A percentile compares a stretch with the other conserved stretches of the same genome.
phyloP scores from a whole-genome alignment of 2,888 invertebrate species.

The Drepana falcataria region DNA sequence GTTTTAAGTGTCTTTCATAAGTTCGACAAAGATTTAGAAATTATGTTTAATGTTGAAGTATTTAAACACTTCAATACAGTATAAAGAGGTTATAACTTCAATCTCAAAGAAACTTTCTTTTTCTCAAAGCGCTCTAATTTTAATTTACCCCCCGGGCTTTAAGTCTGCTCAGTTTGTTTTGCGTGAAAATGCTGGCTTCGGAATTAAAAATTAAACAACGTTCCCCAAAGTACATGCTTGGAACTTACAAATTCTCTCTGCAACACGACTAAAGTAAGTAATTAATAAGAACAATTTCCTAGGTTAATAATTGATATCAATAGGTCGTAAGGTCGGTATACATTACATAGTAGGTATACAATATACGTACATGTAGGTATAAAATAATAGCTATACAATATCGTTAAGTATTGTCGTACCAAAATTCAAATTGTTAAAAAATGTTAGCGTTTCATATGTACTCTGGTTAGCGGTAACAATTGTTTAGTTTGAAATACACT shows the following conservation, averaged over 20 bases:
- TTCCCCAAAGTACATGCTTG: background rate
- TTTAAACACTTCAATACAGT: background rate
- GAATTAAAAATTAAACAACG: background rate
- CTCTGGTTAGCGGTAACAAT: too few relatives aligned
- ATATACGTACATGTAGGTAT: too few relatives aligned
- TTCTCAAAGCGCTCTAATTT: background rate
- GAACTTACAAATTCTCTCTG: background rate
- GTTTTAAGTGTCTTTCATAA: background rate
- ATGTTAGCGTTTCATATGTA: too few relatives aligned
- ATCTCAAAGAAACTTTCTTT: background rate
- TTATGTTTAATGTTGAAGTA: background rate
- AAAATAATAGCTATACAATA: too few relatives aligned
- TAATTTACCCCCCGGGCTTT: background rate
- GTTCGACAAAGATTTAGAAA: background rate
- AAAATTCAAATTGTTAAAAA: too few relatives aligned
- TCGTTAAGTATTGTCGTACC: too few relatives aligned
- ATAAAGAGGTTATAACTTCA: background rate
- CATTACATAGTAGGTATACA: too few relatives aligned
- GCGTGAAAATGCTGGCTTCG: background rate
- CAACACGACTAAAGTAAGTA: background rate
- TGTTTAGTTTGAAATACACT: too few relatives aligned
- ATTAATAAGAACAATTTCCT: background rate
- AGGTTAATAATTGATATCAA: background rate
- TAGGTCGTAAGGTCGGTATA: too few relatives aligned
- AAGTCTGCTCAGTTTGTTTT: background rate